Evolutionary conservation across 35 echinoderm and acorn worm species (phyloP).

Genomic region (Apostichopus californicus): DNA sequence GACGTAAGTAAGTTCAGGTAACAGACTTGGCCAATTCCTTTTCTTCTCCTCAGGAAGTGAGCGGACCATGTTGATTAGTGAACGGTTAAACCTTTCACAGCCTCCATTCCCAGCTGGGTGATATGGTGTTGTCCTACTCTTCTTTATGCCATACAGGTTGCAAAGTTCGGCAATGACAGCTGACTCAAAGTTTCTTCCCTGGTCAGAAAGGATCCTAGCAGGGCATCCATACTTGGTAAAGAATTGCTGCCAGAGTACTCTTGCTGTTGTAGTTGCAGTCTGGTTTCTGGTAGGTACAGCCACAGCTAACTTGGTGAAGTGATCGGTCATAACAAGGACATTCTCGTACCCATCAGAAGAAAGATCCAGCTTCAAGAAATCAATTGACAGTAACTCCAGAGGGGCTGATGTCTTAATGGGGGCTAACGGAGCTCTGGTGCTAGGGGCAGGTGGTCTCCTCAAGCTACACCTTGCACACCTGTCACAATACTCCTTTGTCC

Average conservation of each 20-base stretch:
- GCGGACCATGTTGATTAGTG: slow-evolving; percentile 22
- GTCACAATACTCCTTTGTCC: not conserved
- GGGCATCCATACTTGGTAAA: slow-evolving; percentile 12
- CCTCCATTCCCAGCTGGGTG: slow-evolving; percentile 23
- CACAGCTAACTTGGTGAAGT: slow-evolving; percentile 43
- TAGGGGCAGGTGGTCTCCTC: not conserved
- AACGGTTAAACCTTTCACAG: slow-evolving; percentile 34
- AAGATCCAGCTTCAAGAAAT: slow-evolving; percentile 35
- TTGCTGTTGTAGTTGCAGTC: slow-evolving; percentile 30
- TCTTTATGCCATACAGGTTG: not conserved
- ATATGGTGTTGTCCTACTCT: slow-evolving; percentile 51
- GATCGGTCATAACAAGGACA: slow-evolving; percentile 49
- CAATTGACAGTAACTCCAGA: slow-evolving; percentile 51
- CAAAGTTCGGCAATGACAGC: not conserved
- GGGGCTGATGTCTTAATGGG: slow-evolving; percentile 8
- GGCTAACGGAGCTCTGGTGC: slow-evolving; percentile 2
- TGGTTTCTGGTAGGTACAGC: slow-evolving; percentile 50
- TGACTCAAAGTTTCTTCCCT: not conserved
- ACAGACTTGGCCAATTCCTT: not conserved
- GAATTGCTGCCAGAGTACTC: not conserved
- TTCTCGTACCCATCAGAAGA: slow-evolving; percentile 10
- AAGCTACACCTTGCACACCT: not conserved
- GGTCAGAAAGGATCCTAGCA: slow-evolving; percentile 10
- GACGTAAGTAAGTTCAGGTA: slow-evolving; percentile 30
- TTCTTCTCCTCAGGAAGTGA: slow-evolving; percentile 8